Evolutionary conservation across 1,140 invertebrate genomes (phyloP).

Genomic region (Portunus trituberculatus): DNA sequence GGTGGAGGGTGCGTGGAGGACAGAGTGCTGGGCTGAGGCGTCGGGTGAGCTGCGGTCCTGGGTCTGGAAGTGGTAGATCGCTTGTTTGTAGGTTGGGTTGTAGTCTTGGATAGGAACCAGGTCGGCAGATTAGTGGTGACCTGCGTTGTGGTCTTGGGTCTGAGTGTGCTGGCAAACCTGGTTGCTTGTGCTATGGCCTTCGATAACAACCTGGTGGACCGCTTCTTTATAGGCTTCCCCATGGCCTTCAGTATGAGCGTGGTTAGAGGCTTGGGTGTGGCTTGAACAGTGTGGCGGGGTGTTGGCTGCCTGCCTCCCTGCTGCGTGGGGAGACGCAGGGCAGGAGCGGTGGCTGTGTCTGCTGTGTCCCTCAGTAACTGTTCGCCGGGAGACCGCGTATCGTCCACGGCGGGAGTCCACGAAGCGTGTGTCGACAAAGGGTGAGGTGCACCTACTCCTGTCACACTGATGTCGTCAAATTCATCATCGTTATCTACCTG

Average conservation of each 20-base stretch:
- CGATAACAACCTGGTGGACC: too few relatives aligned
- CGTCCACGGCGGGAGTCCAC: not conserved
- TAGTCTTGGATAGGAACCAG: too few relatives aligned
- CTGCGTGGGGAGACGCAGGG: not conserved
- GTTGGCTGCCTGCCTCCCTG: not conserved
- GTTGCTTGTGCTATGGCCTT: too few relatives aligned
- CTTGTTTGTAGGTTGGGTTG: too few relatives aligned
- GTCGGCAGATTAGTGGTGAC: too few relatives aligned
- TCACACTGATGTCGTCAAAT: not conserved
- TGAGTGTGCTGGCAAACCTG: too few relatives aligned
- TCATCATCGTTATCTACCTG: constrained; percentile 12
- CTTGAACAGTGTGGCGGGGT: not conserved
- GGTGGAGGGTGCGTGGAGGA: too few relatives aligned
- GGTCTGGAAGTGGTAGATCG: too few relatives aligned
- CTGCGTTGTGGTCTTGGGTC: too few relatives aligned
- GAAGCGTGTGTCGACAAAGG: not conserved
- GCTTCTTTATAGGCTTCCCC: too few relatives aligned
- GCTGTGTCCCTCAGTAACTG: not conserved
- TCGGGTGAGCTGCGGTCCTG: too few relatives aligned
- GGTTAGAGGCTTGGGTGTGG: not conserved
- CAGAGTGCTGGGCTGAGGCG: too few relatives aligned
- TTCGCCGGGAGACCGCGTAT: not conserved
- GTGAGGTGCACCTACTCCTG: not conserved
- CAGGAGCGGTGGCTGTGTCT: not conserved
- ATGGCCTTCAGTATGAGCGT: not conserved